Percentiles rank a stretch among this genome's conserved stretches.
Evolutionary conservation across 2,113 vertebrate species (phyloP).

Genomic region (Eubucco bourcierii): DNA sequence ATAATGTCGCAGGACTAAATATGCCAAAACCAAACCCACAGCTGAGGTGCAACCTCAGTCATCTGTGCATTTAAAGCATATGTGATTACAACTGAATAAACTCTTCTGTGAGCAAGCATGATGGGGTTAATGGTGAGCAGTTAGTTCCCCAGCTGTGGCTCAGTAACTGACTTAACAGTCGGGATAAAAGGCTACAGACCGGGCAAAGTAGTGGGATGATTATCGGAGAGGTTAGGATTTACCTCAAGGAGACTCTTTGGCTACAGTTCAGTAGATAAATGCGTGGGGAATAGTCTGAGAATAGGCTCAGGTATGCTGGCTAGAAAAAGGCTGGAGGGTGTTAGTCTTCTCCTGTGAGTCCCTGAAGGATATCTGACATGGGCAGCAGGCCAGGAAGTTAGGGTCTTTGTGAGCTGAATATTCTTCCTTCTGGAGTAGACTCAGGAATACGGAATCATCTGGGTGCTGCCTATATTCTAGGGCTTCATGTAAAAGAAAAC

Average conservation of each 20-base stretch:
- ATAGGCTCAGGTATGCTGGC: background rate
- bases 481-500: background rate
- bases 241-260: background rate
- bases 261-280: background rate
- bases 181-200: background rate
- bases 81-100: background rate
- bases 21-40: background rate
- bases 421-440: background rate
- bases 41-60: background rate
- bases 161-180: background rate
- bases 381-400: background rate
- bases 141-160: background rate
- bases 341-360: background rate
- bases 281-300: background rate
- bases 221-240: background rate
- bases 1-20: background rate
- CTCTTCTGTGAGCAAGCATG: background rate
- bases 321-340: background rate
- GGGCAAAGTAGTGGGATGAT: background rate
- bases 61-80: background rate
- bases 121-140: background rate
- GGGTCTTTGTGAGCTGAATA: background rate
- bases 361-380: background rate
- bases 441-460: background rate
- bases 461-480: background rate